Percentiles rank a stretch among this genome's conserved stretches.
Conservation (phyloP, 2,888 invertebrate species). For the Sphaeridia pumilis region DNA sequence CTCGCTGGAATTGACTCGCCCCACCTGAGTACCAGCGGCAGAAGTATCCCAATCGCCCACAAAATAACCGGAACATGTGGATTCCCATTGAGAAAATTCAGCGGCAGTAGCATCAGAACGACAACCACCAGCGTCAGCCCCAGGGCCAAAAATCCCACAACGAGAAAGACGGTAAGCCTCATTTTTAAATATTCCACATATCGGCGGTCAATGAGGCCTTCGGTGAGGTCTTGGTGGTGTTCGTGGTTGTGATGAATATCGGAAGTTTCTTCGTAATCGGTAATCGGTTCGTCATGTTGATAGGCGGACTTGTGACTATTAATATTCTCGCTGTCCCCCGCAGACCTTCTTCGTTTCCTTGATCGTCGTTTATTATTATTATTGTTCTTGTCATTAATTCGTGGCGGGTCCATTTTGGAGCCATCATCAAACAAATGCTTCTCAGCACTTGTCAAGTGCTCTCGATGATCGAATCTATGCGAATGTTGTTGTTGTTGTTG, state of each 20-base stretch:
- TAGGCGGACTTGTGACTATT: too few relatives aligned
- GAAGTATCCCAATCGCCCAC: conserved; percentile 31
- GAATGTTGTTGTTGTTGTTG: too few relatives aligned
- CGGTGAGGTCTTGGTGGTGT: neutral
- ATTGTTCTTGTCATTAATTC: too few relatives aligned
- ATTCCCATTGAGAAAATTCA: conserved; percentile 21
- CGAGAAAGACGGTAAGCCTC: conserved; percentile 9
- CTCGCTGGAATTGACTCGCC: conserved; percentile 43
- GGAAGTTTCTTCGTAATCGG: too few relatives aligned
- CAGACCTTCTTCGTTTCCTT: too few relatives aligned
- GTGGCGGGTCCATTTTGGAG: too few relatives aligned
- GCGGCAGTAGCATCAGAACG: conserved; percentile 30
- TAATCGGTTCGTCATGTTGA: too few relatives aligned
- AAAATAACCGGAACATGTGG: conserved; percentile 34
- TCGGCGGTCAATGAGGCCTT: neutral
- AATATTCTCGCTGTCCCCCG: too few relatives aligned
- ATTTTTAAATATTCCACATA: neutral
- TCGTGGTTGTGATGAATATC: neutral
- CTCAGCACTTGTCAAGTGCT: too few relatives aligned
- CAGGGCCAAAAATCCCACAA: conserved; percentile 16
- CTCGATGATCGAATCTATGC: too few relatives aligned
- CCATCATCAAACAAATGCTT: too few relatives aligned
- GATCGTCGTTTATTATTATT: too few relatives aligned
- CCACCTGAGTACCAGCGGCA: conserved; percentile 24
- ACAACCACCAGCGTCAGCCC: conserved; percentile 24